Base-by-base conservation (phyloP, 37 sponge, comb jelly and placozoan genomes). In the Oscarella lobularis region DNA sequence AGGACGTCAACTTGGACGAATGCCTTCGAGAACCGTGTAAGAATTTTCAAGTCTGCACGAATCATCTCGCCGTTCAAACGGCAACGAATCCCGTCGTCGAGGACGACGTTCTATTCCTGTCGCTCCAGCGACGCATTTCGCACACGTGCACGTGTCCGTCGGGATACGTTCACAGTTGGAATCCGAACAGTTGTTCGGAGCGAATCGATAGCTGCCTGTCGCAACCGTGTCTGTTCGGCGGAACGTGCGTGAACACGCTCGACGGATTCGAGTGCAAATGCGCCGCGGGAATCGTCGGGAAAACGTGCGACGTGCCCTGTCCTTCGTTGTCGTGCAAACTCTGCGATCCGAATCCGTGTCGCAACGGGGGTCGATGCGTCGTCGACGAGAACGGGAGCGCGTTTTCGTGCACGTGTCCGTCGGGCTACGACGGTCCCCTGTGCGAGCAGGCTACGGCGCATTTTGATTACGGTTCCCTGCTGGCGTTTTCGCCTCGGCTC, bases 341-440 rank as follows among this genome's bases (percentile, higher is more conserved):
- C 0, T 86, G 87, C 38, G 6, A 4, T 0, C 83, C 87, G 0
- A 74, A 78, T 55, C 80, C 80, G 36, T 86, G 87, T 75, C 79
- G 66, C 5, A 69, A 86, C 39, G 87, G 80, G 32, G 75, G 83
- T 38, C 0, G 5, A 2, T 86, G 87, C 73, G 36, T 35, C 36
- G 30, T 30, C 35, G n/a, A n/a, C n/a, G 20, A 38, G 39, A 4
- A 6, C 55, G 29, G 67, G 2, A 36, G n/a, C 3, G 67, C 71
- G 6, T 2, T 33, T 32, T 2, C n/a, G 3, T 68, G 71, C 29
- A 4, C 31, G 6, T 86, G 87, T 73, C 75, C 76, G 6, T 67
- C 71, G 76, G 76, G 75, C 35, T 27, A 36, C 0, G 71, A 35
- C 1, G 87, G 83, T 31, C 77, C 72, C 3, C 38, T 71, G 32